Evolutionary conservation across 2,113 vertebrate genomes (phyloP).

Genomic region (Clarias magur): DNA sequence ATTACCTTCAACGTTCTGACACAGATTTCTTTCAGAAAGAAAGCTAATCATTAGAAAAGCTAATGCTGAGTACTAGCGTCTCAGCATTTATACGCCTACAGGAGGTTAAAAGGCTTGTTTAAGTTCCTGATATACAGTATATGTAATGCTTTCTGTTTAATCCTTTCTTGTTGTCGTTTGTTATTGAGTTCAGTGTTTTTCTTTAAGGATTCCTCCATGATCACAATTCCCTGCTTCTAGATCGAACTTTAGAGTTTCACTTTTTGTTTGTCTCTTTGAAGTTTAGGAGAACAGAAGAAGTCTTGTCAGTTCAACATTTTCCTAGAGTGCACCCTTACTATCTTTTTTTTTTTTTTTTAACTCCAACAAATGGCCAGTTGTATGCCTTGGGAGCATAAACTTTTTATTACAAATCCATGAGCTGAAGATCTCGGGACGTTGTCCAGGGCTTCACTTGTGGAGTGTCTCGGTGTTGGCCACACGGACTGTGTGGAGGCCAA

Average conservation of each 20-base stretch:
- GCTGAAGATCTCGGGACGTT: slow-evolving; percentile 30
- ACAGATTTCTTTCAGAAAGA: neutral
- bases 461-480: slow-evolving; percentile 35
- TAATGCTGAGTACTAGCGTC: neutral
- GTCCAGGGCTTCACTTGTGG: slow-evolving; percentile 34
- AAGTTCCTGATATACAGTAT: too few species aligned
- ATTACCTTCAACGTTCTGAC: too few species aligned
- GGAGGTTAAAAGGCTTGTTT: neutral
- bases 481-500: slow-evolving; percentile 44
- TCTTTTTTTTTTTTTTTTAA: too few species aligned
- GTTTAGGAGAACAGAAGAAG: neutral
- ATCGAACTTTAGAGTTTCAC: neutral
- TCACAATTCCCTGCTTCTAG: too few species aligned
- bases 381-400: neutral
- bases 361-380: neutral
- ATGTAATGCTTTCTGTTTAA: neutral
- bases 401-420: neutral
- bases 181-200: neutral
- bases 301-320: neutral
- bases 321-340: too few species aligned
- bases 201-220: neutral
- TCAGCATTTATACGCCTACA: neutral
- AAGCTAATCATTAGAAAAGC: neutral
- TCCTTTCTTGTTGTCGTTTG: neutral
- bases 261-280: neutral